phyloP scores from a whole-genome alignment of 1,140 invertebrate species.

The Aphidius ervi region DNA sequence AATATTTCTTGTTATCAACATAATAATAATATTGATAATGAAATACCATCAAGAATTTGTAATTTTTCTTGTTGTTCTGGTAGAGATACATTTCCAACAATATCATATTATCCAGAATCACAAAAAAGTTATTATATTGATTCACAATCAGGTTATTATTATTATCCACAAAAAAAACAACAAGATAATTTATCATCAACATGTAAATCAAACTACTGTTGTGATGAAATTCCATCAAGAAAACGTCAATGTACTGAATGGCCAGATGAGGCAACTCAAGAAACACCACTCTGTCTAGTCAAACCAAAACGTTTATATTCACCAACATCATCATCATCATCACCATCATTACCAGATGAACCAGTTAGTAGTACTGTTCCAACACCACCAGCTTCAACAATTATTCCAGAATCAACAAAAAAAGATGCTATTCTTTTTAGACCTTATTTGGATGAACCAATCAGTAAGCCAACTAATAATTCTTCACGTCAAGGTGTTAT shows the following conservation, averaged over 20 bases:
- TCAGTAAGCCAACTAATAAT: slow-evolving; percentile 43
- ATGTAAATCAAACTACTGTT: slow-evolving; percentile 34
- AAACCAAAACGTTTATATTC: slow-evolving; percentile 37
- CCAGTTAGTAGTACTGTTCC: slow-evolving; percentile 49
- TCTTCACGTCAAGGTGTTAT: slow-evolving; percentile 6
- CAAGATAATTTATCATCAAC: slow-evolving; percentile 11
- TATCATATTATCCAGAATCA: slow-evolving; percentile 26
- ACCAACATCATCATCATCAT: slow-evolving; percentile 19
- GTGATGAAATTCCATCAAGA: slow-evolving; percentile 27
- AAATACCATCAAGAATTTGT: slow-evolving; percentile 24
- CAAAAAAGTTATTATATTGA: slow-evolving; percentile 28
- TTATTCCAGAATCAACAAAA: slow-evolving; percentile 32
- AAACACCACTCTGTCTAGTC: slow-evolving; percentile 47
- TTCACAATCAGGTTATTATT: slow-evolving; percentile 26
- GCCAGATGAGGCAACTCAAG: slow-evolving; percentile 32
- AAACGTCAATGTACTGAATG: slow-evolving; percentile 25
- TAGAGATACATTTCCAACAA: slow-evolving; percentile 1
- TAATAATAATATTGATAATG: slow-evolving; percentile 18
- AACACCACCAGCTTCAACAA: slow-evolving; percentile 35
- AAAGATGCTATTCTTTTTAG: slow-evolving; percentile 60
- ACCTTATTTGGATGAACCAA: slow-evolving; percentile 62
- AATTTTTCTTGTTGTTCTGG: slow-evolving; percentile 37
- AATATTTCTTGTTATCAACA: slow-evolving; percentile 18
- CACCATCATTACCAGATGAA: slow-evolving; percentile 26
- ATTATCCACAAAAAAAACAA: slow-evolving; percentile 33